phyloP scores from a whole-genome alignment of 2,888 invertebrate genomes.

The Lasioglossum lativentre region DNA sequence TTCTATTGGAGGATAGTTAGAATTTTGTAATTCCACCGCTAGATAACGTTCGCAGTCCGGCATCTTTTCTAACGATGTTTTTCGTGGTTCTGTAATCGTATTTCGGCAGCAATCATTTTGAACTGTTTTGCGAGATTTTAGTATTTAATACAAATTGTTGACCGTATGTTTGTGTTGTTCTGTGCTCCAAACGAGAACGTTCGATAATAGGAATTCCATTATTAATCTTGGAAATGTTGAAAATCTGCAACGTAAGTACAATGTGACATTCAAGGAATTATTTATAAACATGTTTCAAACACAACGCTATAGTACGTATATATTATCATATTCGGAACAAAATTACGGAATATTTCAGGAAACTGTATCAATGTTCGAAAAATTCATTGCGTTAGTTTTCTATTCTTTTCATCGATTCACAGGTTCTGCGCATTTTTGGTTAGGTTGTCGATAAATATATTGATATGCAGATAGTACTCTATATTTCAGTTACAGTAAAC shows the following conservation, averaged over 20 bases:
- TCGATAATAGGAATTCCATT: not conserved
- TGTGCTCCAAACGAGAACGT: not conserved
- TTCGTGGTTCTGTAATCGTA: constrained; percentile 4
- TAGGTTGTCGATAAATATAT: constrained; percentile 14
- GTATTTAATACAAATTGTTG: not conserved
- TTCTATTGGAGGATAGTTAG: not conserved
- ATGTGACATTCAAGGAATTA: constrained; percentile 30
- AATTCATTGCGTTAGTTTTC: not conserved
- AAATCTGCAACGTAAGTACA: constrained; percentile 38
- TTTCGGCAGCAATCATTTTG: constrained; percentile 3
- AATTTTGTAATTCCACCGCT: constrained; percentile 21
- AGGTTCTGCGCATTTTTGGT: not conserved
- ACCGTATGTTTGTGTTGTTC: not conserved
- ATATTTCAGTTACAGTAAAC: not conserved
- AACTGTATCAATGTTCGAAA: not conserved
- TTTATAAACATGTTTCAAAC: not conserved
- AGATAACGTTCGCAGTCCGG: constrained; percentile 34
- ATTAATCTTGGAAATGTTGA: not conserved
- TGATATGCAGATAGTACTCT: not conserved
- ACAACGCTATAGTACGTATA: too few relatives aligned
- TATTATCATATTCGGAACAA: not conserved
- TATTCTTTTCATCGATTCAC: not conserved
- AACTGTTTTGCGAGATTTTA: not conserved
- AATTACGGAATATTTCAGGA: not conserved
- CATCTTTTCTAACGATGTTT: constrained; percentile 12